Percentiles rank a stretch among this genome's conserved stretches.
phyloP scores from a whole-genome alignment of 2,888 invertebrate genomes.

The Drosophila hamatofila region DNA sequence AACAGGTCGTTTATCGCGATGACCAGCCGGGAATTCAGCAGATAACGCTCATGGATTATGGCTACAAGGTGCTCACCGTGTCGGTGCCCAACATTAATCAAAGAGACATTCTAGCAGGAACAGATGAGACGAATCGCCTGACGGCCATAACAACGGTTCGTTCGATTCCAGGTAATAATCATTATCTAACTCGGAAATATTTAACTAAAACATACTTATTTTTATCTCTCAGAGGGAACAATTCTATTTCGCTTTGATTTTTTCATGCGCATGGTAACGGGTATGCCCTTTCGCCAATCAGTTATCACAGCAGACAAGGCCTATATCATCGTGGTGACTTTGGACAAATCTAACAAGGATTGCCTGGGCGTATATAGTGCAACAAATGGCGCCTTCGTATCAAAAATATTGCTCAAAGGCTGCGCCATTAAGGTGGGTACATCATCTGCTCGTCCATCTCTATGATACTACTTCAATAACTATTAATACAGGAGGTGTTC shows the following conservation, averaged over 20 bases:
- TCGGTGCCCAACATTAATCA: conserved; percentile 84
- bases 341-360: conserved; percentile 93
- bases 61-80: conserved; percentile 84
- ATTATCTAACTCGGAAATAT: neutral
- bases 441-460: too few species aligned
- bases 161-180: conserved; percentile 89
- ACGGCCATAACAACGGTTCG: conserved; percentile 89
- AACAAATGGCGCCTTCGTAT: conserved; percentile 89
- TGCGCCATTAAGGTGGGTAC: conserved; percentile 87
- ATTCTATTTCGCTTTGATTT: conserved; percentile 93
- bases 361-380: conserved; percentile 94
- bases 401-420: conserved; percentile 86
- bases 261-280: conserved; percentile 90
- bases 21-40: conserved; percentile 88
- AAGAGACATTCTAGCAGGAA: conserved; percentile 87
- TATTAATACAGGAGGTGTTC: conserved; percentile 87
- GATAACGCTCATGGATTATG: conserved; percentile 85
- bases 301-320: conserved; percentile 93
- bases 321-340: conserved; percentile 91
- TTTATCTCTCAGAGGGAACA: conserved; percentile 88
- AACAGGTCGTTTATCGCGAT: conserved; percentile 90
- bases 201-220: neutral
- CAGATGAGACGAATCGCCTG: conserved; percentile 88
- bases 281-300: conserved; percentile 90
- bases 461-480: neutral